phyloP scores from a whole-genome alignment of 2,113 vertebrate species.

The Sturnus vulgaris region DNA sequence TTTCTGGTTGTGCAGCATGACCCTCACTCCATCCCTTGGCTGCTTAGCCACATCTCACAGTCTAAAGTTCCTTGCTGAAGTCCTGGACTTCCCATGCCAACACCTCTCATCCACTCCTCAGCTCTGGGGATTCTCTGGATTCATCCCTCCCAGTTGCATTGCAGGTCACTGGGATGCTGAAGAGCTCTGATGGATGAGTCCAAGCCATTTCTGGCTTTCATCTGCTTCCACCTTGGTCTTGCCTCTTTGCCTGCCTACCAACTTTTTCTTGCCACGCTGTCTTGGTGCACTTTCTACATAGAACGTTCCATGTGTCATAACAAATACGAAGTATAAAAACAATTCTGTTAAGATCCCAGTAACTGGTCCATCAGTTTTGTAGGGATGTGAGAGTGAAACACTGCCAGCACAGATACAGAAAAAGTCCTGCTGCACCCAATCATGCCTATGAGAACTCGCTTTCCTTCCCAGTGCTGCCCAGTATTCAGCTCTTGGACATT shows the following conservation, averaged over 20 bases:
- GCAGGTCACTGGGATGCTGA: background rate
- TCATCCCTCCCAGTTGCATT: background rate
- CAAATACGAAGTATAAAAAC: background rate
- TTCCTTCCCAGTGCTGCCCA: background rate
- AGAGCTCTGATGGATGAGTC: background rate
- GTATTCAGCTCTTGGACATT: background rate
- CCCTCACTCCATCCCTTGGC: background rate
- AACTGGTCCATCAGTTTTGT: background rate
- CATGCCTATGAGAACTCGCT: background rate
- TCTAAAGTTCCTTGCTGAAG: background rate
- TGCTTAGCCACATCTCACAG: background rate
- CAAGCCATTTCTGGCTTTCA: background rate
- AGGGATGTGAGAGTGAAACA: background rate
- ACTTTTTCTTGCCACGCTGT: background rate
- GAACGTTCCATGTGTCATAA: background rate
- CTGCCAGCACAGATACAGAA: background rate
- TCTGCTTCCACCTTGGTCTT: background rate
- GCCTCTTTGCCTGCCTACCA: background rate
- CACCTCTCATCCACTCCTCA: accelerated
- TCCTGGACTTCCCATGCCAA: background rate
- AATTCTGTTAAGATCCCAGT: background rate
- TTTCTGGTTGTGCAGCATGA: background rate
- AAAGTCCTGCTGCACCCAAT: background rate
- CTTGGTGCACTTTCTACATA: background rate
- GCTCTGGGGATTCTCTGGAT: background rate